These are phyloP conservation scores for Tragelaphus scriptus DNA, from an alignment of 2,113 vertebrate species.

Conservation along the genomic window DNA sequence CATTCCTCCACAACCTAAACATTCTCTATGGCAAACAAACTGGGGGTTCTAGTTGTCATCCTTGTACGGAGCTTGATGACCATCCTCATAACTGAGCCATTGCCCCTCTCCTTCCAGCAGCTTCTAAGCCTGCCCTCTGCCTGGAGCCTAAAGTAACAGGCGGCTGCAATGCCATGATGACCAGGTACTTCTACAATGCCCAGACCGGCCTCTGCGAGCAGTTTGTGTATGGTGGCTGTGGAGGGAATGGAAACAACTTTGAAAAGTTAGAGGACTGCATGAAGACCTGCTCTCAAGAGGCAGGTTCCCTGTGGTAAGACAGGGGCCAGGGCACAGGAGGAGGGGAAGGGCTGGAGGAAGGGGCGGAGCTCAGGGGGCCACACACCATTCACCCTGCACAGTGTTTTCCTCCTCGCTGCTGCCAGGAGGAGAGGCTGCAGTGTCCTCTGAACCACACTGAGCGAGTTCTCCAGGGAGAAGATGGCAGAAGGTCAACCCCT, in stretches of 20 bases:
- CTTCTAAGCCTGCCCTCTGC: not conserved
- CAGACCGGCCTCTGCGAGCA: not conserved
- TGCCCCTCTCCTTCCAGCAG: not conserved
- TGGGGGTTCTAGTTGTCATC: not conserved
- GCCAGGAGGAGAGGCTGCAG: not conserved
- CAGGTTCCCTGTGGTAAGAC: not conserved
- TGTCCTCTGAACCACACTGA: not conserved
- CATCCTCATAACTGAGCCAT: not conserved
- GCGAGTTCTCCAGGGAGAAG: not conserved
- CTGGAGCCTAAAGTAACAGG: not conserved
- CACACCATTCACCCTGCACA: not conserved
- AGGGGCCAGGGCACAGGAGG: not conserved
- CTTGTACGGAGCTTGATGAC: not conserved
- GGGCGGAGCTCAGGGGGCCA: not conserved
- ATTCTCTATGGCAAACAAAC: not conserved
- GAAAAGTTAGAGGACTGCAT: not conserved
- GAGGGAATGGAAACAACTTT: not conserved
- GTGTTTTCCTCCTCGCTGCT: not conserved
- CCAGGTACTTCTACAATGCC: not conserved
- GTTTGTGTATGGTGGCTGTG: not conserved
- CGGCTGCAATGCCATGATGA: fast-evolving
- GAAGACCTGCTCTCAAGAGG: not conserved
- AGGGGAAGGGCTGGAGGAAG: not conserved
- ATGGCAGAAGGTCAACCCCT: not conserved
- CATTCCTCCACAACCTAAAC: not conserved